A percentile compares a stretch with the other conserved stretches of the same genome.
Conservation (phyloP, 2,113 vertebrate species). For the Dasyprocta punctata region DNA sequence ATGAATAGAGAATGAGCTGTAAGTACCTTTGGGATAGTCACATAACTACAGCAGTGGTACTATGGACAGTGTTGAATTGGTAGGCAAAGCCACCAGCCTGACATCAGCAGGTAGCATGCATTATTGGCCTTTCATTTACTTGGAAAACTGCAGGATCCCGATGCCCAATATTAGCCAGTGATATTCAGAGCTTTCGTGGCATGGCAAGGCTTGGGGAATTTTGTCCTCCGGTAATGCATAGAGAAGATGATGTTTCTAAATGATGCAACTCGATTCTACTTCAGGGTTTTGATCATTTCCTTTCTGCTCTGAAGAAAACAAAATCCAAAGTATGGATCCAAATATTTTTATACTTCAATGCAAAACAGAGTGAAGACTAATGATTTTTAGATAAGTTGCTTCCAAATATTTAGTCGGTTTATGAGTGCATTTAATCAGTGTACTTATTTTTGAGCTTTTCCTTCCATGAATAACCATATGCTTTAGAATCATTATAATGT, state of each 20-base stretch:
- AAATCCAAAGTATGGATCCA: not conserved
- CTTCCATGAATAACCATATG: not conserved
- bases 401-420: not conserved
- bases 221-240: not conserved
- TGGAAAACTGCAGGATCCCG: slow-evolving; percentile 29
- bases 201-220: not conserved
- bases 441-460: not conserved
- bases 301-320: not conserved
- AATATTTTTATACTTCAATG: slow-evolving; percentile 33
- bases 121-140: slow-evolving; percentile 67
- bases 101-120: slow-evolving; percentile 15
- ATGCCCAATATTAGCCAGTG: slow-evolving; percentile 6
- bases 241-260: slow-evolving; percentile 56
- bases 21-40: slow-evolving; percentile 5
- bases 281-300: not conserved
- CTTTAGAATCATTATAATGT: slow-evolving; percentile 27
- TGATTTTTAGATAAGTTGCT: slow-evolving; percentile 31
- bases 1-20: slow-evolving; percentile 45
- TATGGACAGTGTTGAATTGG: not conserved
- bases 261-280: not conserved
- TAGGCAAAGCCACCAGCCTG: slow-evolving; percentile 34
- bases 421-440: not conserved
- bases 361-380: slow-evolving; percentile 6
- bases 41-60: not conserved
- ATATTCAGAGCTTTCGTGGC: not conserved